Conservation (phyloP, 2,888 invertebrate genomes). For the Hyposoter didymator region DNA sequence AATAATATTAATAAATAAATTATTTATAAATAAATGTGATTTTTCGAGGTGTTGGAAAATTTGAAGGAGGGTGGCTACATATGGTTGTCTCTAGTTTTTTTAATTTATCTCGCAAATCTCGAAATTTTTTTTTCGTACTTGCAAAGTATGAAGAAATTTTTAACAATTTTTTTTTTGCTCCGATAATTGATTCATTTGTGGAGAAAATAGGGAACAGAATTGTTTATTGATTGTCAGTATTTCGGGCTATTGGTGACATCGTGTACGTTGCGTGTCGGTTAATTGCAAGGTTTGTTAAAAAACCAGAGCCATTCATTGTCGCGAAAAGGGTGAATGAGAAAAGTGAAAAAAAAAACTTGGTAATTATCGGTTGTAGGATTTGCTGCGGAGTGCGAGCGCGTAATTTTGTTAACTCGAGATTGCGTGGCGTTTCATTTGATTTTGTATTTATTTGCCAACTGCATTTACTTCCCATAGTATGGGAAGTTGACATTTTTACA, state of each 20-base stretch:
- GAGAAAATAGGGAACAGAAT: background rate
- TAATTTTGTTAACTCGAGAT: constrained; percentile 22
- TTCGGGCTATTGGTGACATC: constrained; percentile 2
- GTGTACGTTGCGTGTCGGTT: constrained; percentile 30
- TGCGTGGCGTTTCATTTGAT: background rate
- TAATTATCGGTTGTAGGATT: constrained; percentile 22
- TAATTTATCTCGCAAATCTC: too few relatives aligned
- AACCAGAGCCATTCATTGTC: background rate
- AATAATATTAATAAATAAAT: too few relatives aligned
- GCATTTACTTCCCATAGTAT: background rate
- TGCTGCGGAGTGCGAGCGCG: background rate
- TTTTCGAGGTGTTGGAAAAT: too few relatives aligned
- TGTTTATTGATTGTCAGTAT: constrained; percentile 4
- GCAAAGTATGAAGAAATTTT: too few relatives aligned
- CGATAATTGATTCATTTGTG: background rate
- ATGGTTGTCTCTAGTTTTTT: too few relatives aligned
- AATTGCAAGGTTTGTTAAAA: constrained; percentile 23
- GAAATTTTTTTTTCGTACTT: background rate
- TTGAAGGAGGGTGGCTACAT: too few relatives aligned
- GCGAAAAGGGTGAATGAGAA: background rate
- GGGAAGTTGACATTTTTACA: background rate
- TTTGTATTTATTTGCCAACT: background rate
- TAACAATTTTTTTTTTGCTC: background rate
- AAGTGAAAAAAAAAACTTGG: constrained; percentile 9
- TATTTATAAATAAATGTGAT: too few relatives aligned